A percentile compares a stretch with the other conserved stretches of the same genome.
Evolutionary conservation across 2,113 vertebrate species (phyloP).

Genomic region (Hystrix brachyura): DNA sequence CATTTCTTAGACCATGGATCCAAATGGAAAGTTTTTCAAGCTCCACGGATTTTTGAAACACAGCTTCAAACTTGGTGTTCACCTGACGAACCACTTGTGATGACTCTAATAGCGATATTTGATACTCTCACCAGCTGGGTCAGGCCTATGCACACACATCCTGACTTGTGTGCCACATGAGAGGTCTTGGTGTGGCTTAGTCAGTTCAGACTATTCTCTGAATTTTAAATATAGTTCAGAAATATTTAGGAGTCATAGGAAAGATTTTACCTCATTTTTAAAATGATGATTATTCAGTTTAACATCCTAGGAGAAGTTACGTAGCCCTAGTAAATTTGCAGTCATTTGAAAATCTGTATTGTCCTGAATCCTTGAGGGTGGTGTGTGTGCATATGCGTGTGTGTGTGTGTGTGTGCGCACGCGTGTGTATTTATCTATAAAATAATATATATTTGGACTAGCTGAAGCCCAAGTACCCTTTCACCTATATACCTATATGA

Average conservation of each 20-base stretch:
- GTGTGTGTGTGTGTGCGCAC: background rate
- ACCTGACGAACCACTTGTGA: background rate
- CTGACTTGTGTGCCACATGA: background rate
- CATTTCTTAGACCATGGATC: too few species aligned
- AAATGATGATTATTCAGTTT: background rate
- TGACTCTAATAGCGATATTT: background rate
- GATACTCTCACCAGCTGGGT: background rate
- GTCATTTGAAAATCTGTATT: background rate
- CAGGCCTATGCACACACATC: background rate
- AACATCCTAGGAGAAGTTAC: background rate
- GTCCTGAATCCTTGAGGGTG: background rate
- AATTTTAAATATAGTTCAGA: background rate
- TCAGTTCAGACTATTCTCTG: background rate
- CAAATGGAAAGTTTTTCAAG: background rate
- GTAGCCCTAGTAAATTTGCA: background rate
- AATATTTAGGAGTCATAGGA: background rate
- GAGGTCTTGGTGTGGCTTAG: background rate
- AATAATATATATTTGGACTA: background rate
- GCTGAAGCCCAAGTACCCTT: background rate
- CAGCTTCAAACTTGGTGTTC: background rate
- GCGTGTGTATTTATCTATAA: background rate
- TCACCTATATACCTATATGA: background rate
- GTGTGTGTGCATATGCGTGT: accelerated
- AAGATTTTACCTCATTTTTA: background rate
- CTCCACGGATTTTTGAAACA: background rate